Conservation (phyloP, 2,888 invertebrate genomes). For the Flexamia atlantica region DNA sequence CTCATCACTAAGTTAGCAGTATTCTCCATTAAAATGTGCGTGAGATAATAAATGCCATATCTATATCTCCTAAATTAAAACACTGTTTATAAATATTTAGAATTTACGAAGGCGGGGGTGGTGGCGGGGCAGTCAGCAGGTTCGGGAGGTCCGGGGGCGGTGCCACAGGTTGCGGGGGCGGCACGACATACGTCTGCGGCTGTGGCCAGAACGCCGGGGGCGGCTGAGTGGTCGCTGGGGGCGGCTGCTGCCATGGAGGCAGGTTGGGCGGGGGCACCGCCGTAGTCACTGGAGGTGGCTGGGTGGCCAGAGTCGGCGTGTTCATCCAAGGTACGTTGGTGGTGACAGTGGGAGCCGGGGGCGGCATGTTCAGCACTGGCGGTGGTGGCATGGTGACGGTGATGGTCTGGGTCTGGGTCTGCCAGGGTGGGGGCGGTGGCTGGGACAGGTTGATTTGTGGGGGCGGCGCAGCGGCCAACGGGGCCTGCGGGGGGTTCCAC, state of each 20-base stretch:
- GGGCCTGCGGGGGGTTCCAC: constrained; percentile 73
- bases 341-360: constrained; percentile 71
- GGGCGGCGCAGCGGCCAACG: constrained; percentile 70
- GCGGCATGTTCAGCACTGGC: constrained; percentile 72
- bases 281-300: constrained; percentile 70
- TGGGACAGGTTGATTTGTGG: constrained; percentile 70
- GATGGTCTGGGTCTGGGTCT: constrained; percentile 73
- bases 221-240: constrained; percentile 76
- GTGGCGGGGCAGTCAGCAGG: constrained; percentile 82
- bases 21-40: constrained; percentile 51
- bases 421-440: constrained; percentile 73
- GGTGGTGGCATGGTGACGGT: constrained; percentile 76
- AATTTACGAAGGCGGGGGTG: constrained; percentile 78
- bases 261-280: constrained; percentile 71
- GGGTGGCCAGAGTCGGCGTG: constrained; percentile 60
- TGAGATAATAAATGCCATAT: constrained; percentile 62
- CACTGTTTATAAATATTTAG: background rate
- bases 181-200: constrained; percentile 61
- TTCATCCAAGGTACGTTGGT: constrained; percentile 63
- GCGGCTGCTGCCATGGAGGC: constrained; percentile 77
- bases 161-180: constrained; percentile 69
- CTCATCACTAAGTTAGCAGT: constrained; percentile 22
- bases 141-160: constrained; percentile 74
- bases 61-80: constrained; percentile 51
- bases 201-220: constrained; percentile 71